Base-by-base conservation (phyloP, 1,140 invertebrate genomes). In the Paramacrobiotus metropolitanus region DNA sequence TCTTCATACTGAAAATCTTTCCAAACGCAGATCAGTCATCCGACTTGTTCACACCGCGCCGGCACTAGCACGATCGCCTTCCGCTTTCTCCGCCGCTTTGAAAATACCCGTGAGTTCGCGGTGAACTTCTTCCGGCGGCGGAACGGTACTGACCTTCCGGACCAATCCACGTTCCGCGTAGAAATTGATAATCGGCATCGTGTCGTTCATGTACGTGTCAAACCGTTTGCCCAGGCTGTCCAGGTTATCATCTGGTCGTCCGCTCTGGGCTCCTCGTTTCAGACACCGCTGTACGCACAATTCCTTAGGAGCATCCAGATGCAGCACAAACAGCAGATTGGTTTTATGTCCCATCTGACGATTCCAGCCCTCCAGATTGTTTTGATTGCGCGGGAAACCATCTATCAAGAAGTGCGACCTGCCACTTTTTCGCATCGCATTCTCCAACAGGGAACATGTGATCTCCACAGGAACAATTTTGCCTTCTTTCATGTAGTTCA, bases 401-500 rank as follows among this genome's bases (percentile, higher is more conserved):
- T 99, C 95, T 67, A 99, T 86, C 0, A 99, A 76, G 71, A 98
- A 99, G 44, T 83, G 83, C n/a, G 81, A 76, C 24, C 81, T 78
- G 1, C 76, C 78, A 20, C 81, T 77, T 60, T 77, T 70, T 62
- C 60, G 30, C 64, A 67, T 69, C 66, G 79, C 80, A 64, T 82
- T 82, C 69, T 90, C 83, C 21, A 99, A 72, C 9, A 99, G 78
- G 60, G 82, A 83, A 72, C 94, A 98, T 21, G 95, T 99, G 63
- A 99, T 94, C 75, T 91, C 88, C 0, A 99, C 95, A 21, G 95
- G 95, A 0, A 99, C 94, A 66, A 99, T 99, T 61, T 82, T 84
- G 20, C 95, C 95, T 72, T 94, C 85, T 31, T 77, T 79, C 60
- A 99, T 97, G 69, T 94, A 87, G 31, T 77, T 77, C 65, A 95